Conservation (phyloP, 2,888 invertebrate genomes). For the Meiosimyza platycephala region DNA sequence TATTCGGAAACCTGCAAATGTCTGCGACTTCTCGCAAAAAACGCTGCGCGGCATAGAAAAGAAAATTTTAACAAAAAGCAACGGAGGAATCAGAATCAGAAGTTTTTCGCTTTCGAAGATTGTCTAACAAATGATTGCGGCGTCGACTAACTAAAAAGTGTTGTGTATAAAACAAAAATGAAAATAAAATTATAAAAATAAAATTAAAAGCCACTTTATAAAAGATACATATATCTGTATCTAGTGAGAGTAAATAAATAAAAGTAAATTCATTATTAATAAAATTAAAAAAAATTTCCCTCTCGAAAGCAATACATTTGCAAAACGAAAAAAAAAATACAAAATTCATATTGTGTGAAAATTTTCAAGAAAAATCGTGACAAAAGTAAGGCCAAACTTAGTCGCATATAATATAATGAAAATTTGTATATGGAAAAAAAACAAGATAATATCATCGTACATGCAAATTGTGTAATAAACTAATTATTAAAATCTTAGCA, state of each 20-base stretch:
- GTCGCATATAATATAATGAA: no score
- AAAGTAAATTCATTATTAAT: not conserved
- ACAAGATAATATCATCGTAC: no score
- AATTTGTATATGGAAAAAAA: no score
- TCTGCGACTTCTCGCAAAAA: conserved; percentile 11
- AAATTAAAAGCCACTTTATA: conserved; percentile 2
- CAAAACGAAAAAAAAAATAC: no score
- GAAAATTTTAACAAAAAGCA: conserved; percentile 16
- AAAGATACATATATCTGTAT: not conserved
- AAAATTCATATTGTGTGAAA: no score
- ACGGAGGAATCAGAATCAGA: conserved; percentile 19
- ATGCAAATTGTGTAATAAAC: no score
- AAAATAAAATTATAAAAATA: conserved; percentile 4
- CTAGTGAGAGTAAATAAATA: not conserved
- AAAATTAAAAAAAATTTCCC: not conserved
- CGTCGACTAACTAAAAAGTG: conserved; percentile 13
- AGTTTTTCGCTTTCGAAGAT: conserved; percentile 29
- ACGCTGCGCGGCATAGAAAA: not conserved
- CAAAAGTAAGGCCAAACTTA: not conserved
- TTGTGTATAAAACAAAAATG: conserved; percentile 7
- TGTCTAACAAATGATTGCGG: conserved; percentile 23
- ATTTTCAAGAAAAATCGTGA: not conserved
- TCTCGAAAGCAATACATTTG: no score
- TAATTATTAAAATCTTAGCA: no score
- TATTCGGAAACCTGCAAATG: conserved; percentile 24